Evolutionary conservation across 2,888 invertebrate genomes (phyloP).

Genomic region (Eupithecia subumbrata): DNA sequence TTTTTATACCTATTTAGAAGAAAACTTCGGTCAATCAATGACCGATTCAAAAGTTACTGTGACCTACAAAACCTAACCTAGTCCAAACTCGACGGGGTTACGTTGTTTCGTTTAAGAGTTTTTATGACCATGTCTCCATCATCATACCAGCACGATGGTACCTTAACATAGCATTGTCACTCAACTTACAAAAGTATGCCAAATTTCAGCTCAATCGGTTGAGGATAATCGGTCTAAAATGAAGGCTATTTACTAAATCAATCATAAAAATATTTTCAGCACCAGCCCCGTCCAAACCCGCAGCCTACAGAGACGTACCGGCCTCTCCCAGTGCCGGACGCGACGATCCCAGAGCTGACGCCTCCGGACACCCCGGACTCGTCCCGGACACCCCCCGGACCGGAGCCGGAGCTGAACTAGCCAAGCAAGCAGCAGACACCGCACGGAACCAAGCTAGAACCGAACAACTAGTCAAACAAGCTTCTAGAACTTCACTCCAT

Average conservation of each 20-base stretch:
- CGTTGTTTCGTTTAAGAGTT: no score
- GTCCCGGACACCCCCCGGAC: constrained; percentile 59
- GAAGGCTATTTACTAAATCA: neutral
- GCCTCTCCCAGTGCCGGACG: constrained; percentile 58
- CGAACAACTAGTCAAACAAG: constrained; percentile 52
- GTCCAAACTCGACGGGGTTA: no score
- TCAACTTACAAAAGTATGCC: no score
- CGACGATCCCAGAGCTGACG: constrained; percentile 48
- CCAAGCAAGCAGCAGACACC: constrained; percentile 41
- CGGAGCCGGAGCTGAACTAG: constrained; percentile 5
- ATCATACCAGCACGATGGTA: no score
- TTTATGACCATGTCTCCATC: no score
- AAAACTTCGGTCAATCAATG: neutral
- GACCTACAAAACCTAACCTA: neutral
- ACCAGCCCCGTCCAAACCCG: constrained; percentile 75
- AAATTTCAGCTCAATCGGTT: no score
- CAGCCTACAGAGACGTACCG: constrained; percentile 68
- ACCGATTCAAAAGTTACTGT: neutral
- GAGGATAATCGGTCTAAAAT: neutral
- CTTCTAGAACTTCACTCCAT: constrained; percentile 44
- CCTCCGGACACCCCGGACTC: constrained; percentile 73
- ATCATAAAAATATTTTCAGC: constrained; percentile 55
- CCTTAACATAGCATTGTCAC: no score
- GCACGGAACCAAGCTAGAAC: constrained; percentile 38
- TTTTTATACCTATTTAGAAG: no score